These are phyloP conservation scores for Hipparchia semele DNA, from an alignment of 2,888 invertebrate species.

Conservation along the genomic window DNA sequence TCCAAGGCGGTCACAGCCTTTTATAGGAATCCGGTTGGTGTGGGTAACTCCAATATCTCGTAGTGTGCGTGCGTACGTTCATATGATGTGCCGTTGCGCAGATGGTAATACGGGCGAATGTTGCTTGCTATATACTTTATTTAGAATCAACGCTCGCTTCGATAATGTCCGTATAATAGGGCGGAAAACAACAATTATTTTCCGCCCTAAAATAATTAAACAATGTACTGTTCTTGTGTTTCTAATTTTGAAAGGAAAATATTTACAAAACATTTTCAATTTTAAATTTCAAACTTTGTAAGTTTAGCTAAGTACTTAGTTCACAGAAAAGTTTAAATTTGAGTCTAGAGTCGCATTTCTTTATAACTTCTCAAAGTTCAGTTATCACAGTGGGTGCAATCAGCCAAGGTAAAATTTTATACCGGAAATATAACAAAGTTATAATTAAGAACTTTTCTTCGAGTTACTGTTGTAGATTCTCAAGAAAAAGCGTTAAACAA, in stretches of 20 bases:
- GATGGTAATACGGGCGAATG: too few relatives aligned
- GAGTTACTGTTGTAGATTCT: background rate
- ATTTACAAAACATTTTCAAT: background rate
- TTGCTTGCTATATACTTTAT: too few relatives aligned
- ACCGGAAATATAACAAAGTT: constrained; percentile 6
- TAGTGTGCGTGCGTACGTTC: too few relatives aligned
- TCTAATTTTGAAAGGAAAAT: background rate
- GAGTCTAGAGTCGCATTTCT: constrained; percentile 6
- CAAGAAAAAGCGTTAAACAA: background rate
- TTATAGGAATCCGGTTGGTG: too few relatives aligned
- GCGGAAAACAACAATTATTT: too few relatives aligned
- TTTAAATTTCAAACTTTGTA: background rate
- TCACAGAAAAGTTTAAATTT: constrained; percentile 9
- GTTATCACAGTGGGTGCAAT: constrained; percentile 11
- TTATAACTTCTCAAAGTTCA: constrained; percentile 3
- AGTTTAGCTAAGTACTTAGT: background rate
- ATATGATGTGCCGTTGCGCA: too few relatives aligned
- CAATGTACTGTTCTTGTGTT: background rate
- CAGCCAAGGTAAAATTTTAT: constrained; percentile 4
- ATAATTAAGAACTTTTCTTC: constrained; percentile 2
- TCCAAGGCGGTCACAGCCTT: too few relatives aligned
- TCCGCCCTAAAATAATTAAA: background rate
- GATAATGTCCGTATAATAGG: too few relatives aligned
- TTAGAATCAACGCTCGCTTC: too few relatives aligned
- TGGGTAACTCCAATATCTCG: too few relatives aligned